These are phyloP conservation scores for Thunnus albacares DNA, from an alignment of 2,797 vertebrate species.

Conservation along the genomic window DNA sequence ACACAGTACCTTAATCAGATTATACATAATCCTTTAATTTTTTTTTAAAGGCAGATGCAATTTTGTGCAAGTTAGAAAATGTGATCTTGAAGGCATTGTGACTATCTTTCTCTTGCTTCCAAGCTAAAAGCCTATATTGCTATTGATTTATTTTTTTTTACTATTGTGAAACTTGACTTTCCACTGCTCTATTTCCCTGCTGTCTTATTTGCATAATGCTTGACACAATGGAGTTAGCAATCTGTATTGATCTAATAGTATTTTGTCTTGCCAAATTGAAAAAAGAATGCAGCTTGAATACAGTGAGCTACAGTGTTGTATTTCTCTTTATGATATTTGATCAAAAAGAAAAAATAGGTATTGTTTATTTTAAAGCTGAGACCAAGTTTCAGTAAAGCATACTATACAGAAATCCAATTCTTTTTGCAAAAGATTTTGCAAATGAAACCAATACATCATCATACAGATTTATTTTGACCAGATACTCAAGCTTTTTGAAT, in stretches of 20 bases:
- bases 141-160: constrained; percentile 65
- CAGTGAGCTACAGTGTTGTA: not conserved
- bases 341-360: not conserved
- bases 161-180: constrained; percentile 30
- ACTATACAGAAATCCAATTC: constrained; percentile 14
- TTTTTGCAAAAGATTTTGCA: constrained; percentile 50
- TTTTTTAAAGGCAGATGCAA: constrained; percentile 71
- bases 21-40: constrained; percentile 74
- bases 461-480: constrained; percentile 52
- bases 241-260: constrained; percentile 39
- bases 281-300: constrained; percentile 2
- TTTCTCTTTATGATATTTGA: not conserved
- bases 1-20: constrained; percentile 70
- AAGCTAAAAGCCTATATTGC: constrained; percentile 52
- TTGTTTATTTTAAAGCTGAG: not conserved
- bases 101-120: constrained; percentile 54
- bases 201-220: constrained; percentile 56
- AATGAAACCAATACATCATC: constrained; percentile 54
- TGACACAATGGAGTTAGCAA: constrained; percentile 41
- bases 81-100: constrained; percentile 65
- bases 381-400: constrained; percentile 14
- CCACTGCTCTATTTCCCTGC: constrained; percentile 30
- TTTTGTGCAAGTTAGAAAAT: constrained; percentile 69
- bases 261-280: constrained; percentile 27
- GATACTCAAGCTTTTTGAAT: constrained; percentile 52